Evolutionary conservation across 1,140 invertebrate genomes (phyloP).

Genomic region (Heterodera carotae): DNA sequence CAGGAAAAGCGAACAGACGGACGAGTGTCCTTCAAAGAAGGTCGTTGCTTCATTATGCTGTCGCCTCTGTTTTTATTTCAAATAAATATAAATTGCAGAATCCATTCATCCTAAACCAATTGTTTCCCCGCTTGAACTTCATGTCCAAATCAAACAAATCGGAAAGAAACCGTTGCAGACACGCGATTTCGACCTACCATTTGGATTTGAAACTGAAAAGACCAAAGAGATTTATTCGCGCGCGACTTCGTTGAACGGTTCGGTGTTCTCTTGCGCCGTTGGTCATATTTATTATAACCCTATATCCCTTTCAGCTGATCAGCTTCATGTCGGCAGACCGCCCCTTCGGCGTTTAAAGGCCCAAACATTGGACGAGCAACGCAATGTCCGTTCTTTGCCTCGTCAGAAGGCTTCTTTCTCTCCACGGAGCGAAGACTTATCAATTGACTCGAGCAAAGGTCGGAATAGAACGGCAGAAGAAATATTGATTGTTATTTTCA

Average conservation of each 20-base stretch:
- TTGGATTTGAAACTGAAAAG: conserved; percentile 4
- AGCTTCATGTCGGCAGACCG: neutral
- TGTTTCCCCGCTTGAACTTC: conserved; percentile 12
- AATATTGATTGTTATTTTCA: conserved; percentile 9
- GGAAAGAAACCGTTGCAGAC: neutral
- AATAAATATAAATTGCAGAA: neutral
- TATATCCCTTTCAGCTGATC: neutral
- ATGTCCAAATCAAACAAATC: conserved; percentile 26
- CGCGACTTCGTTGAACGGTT: conserved; percentile 16
- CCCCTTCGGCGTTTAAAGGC: neutral
- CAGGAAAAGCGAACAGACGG: neutral
- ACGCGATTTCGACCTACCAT: neutral
- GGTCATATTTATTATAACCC: neutral
- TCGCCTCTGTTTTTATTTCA: neutral
- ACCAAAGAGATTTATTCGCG: conserved; percentile 21
- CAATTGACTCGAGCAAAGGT: conserved; percentile 4
- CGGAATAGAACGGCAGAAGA: neutral
- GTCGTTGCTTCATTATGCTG: neutral
- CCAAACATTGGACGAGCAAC: neutral
- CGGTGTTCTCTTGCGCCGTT: neutral
- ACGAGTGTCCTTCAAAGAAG: neutral
- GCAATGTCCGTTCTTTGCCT: neutral
- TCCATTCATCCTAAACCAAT: neutral
- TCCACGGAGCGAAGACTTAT: neutral
- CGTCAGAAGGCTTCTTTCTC: neutral